These are phyloP conservation scores for Holothuria glaberrima DNA, from an alignment of 35 echinoderm and acorn worm species.

Conservation along the genomic window DNA sequence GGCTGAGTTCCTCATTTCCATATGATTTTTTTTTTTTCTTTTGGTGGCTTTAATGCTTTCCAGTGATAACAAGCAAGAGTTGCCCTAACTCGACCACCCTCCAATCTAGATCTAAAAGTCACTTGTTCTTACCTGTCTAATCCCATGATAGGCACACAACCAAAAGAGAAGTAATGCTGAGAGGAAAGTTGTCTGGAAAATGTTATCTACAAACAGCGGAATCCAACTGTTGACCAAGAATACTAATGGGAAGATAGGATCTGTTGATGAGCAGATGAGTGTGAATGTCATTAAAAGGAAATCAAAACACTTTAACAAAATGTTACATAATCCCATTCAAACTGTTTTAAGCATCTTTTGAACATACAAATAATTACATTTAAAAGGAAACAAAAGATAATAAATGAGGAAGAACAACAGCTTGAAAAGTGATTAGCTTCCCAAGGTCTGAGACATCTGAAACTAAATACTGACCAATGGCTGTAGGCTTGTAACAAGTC, in stretches of 20 bases:
- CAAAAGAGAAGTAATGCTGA: constrained; percentile 91
- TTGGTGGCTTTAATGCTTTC: background rate
- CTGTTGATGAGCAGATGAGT: constrained; percentile 31
- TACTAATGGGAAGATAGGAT: constrained; percentile 94
- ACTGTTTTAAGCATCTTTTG: too few species aligned
- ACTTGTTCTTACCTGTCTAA: constrained; percentile 82
- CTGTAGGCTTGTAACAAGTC: too few species aligned
- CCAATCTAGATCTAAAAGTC: background rate
- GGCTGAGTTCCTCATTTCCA: background rate
- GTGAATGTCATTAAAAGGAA: too few species aligned
- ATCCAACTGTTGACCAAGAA: constrained; percentile 95
- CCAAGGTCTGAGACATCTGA: too few species aligned
- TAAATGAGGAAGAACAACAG: too few species aligned
- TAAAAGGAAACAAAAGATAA: too few species aligned
- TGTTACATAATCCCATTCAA: too few species aligned
- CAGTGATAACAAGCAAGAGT: background rate
- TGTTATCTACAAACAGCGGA: constrained; percentile 85
- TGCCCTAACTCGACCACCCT: background rate
- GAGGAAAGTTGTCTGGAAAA: constrained; percentile 94
- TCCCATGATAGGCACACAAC: constrained; percentile 97
- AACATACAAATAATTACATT: too few species aligned
- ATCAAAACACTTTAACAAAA: too few species aligned
- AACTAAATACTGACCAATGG: too few species aligned
- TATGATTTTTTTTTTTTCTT: too few species aligned
- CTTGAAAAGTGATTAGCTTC: too few species aligned